Evolutionary conservation across 2,888 invertebrate species (phyloP), one percentile per base, ranked within the genome.

Genomic region (Gasteruption jaculator): DNA sequence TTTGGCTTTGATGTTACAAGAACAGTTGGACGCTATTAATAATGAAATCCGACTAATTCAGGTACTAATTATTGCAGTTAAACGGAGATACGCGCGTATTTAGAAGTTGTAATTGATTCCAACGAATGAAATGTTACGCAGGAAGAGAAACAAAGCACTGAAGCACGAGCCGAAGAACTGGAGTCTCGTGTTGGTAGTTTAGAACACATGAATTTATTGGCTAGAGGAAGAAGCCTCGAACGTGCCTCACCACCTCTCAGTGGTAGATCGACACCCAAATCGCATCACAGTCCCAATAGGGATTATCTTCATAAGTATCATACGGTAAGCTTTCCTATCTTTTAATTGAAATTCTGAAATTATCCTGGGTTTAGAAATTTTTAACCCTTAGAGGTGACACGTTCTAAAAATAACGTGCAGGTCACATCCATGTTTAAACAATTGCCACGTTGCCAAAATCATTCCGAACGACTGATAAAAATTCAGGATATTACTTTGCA

Each of bases 11-110:
- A 96, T 99, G 93, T 79, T 99, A 57, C 99, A 99, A 72, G 97
- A 99, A 65, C 96, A 99, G 73, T 78, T 99, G 50, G 97, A 99
- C 76, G 99, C 97, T 64, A 99, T 99, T 72, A 99, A 99, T 76
- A 96, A 96, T 62, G 99, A 99, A 80, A 99, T 99, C 61, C 81
- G 85, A 70, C 75, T 75, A 46, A 77, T 77, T 39, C 76, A 78
- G 68, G 77, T 77, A n/a, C n/a, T n/a, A 52, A 47, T 26, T 21
- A 31, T 31, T 5, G 29, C 12, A n/a, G 11, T 11, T 5, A 5
- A 30, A 10, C 5, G 15, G 5, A 12, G 10, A 6, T 16, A 12
- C 12, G 14, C 14, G 5, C n/a, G 4, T 21, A 19, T 2, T 14
- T n/a, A 10, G 14, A 8, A 11, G 3, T 24, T 2, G 19, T 20